Base-by-base conservation (phyloP, 2,113 vertebrate species). In the Lamprotornis superbus region DNA sequence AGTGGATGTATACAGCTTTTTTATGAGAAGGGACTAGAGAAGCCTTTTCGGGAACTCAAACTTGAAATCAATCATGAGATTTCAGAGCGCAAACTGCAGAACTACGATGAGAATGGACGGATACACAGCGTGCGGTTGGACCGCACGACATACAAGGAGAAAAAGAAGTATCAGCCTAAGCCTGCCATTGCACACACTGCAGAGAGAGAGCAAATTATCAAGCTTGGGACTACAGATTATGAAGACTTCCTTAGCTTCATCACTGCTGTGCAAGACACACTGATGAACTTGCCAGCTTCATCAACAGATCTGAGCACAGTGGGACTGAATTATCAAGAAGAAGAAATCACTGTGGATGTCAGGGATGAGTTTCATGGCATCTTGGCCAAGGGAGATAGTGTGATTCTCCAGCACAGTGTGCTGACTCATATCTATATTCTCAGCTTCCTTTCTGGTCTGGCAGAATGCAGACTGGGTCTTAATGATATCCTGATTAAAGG, bases 11-110 rank as follows among this genome's bases (percentile, higher is more conserved):
- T 99, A 85, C 98, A 98, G 88, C 98, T 99, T 12, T 99, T 98
- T 94, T 99, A 99, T 52, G 99, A 99, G 93, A 98, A 98, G 64
- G 99, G 99, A 25, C 91, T 99, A 53, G 98, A 99, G 63, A 99
- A 98, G 53, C 98, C 98, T 57, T 99, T 99, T 73, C 97, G 98
- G 33, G 98, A 98, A 64, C 97, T 99, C 92, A 98, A 98, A 91
- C 97, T 99, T 77, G 98, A 98, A 93, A 97, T 97, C 76, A 98
- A 95, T 63, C 98, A 99, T 39, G 98, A 99, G 89, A 96, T 99
- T 67, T 99, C 99, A 2, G 99, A 99, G 55, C 98, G 98, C 74
- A 98, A 98, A 59, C 98, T 99, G 52, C 98, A 99, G 89, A 99
- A 98, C 95, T 99, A 98, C 1, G 98, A 99, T 16, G 99, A 99